Evolutionary conservation across 2,888 invertebrate genomes (phyloP).

Genomic region (Synergus gifuensis): DNA sequence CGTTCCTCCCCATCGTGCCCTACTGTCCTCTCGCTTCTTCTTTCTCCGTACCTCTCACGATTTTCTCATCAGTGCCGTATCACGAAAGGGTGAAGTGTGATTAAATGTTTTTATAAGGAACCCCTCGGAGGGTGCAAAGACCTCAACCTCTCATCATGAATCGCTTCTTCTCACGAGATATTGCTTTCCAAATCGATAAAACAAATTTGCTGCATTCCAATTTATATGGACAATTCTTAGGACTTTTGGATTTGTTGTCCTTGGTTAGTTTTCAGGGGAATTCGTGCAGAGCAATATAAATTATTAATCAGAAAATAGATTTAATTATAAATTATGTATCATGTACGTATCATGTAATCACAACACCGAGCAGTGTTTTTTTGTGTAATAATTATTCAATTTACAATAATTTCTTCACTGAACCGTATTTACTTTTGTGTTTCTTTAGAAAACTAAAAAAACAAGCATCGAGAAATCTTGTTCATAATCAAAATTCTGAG

Average conservation of each 20-base stretch:
- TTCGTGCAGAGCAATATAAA: no score
- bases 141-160: not conserved
- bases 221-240: not conserved
- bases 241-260: no score
- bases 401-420: no score
- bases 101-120: slow-evolving; percentile 46
- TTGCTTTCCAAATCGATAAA: not conserved
- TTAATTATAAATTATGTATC: no score
- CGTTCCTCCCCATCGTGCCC: slow-evolving; percentile 38
- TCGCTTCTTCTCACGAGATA: not conserved
- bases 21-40: slow-evolving; percentile 46
- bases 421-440: no score
- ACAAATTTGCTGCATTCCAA: not conserved
- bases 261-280: no score
- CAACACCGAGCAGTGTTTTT: no score
- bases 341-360: no score
- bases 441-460: not conserved
- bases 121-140: not conserved
- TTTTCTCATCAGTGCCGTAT: slow-evolving; percentile 51
- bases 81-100: slow-evolving; percentile 37
- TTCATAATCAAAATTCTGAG: not conserved
- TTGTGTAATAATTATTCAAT: no score
- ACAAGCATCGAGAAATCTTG: not conserved
- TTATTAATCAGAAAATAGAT: no score
- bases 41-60: slow-evolving; percentile 47